A percentile compares a stretch with the other conserved stretches of the same genome.
phyloP scores from a whole-genome alignment of 2,888 invertebrate genomes.

The Shargacucullia verbasci region DNA sequence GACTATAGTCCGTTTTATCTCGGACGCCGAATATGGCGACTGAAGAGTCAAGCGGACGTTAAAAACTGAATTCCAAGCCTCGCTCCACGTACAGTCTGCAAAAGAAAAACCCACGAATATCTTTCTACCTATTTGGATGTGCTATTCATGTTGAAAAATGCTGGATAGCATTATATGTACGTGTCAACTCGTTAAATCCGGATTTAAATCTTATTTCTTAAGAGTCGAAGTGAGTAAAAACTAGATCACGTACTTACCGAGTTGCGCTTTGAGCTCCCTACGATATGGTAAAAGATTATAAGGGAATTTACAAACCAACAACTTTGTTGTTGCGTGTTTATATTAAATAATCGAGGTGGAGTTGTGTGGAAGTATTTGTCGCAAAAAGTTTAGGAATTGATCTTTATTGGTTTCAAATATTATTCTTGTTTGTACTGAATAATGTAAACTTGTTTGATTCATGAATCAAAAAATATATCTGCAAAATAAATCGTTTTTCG shows the following conservation, averaged over 20 bases:
- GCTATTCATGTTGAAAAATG: slow-evolving; percentile 72
- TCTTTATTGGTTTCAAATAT: slow-evolving; percentile 50
- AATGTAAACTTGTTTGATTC: slow-evolving; percentile 37
- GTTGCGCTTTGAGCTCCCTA: slow-evolving; percentile 49
- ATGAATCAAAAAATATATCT: slow-evolving; percentile 41
- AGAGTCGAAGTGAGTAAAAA: slow-evolving; percentile 61
- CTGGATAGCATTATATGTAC: slow-evolving; percentile 69
- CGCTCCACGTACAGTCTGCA: slow-evolving; percentile 69
- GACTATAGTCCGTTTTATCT: slow-evolving; percentile 71
- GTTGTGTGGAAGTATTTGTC: slow-evolving; percentile 41
- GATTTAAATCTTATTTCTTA: slow-evolving; percentile 67
- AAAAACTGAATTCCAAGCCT: slow-evolving; percentile 77
- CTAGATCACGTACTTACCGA: slow-evolving; percentile 56
- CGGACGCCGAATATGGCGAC: slow-evolving; percentile 72
- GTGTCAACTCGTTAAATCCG: slow-evolving; percentile 73
- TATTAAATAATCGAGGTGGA: slow-evolving; percentile 36
- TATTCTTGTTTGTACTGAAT: slow-evolving; percentile 48
- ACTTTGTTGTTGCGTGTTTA: slow-evolving; percentile 48
- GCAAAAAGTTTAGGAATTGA: slow-evolving; percentile 55
- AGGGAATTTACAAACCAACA: slow-evolving; percentile 54
- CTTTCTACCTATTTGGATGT: slow-evolving; percentile 66
- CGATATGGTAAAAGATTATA: slow-evolving; percentile 57
- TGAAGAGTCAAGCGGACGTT: slow-evolving; percentile 69
- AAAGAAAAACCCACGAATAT: slow-evolving; percentile 72
- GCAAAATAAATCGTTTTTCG: slow-evolving; percentile 30